Evolutionary conservation across 2,113 vertebrate species (phyloP), one percentile per base, ranked within the genome.

Genomic region (Ifrita kowaldi): DNA sequence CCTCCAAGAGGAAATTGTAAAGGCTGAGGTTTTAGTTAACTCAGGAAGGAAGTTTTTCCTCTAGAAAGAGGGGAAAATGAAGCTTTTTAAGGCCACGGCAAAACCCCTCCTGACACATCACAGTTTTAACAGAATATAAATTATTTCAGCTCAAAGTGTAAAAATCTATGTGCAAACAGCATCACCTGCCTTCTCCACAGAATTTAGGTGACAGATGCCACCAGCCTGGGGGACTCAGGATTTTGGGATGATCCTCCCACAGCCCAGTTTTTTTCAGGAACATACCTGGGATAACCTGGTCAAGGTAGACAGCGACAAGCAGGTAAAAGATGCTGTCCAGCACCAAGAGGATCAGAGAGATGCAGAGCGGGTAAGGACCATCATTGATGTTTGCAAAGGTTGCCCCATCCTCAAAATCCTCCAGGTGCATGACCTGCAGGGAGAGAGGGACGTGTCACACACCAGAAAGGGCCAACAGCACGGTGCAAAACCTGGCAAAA

Each of bases 261-360:
- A 26, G 52, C 6, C 21, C 79, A 52, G 39, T 7, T 59, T 41
- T 30, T 30, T 23, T 22, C 74, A 53, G 10, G 18, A 57, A 49
- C 97, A 37, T 63, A 99, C 99, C 99, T 97, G 99, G 99, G 63
- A 99, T 98, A n/a, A 99, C 98, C 97, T 99, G 99, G 96, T 99
- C 99, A 39, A 99, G 98, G 97, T 99, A 99, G 32, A 99, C 42
- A 44, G 99, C 99, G 18, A 99, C 76, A 9, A 99, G 98, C n/a
- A 99, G 97, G 79, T 99, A 99, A 59, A 99, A 98, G 52, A 99
- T 12, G 80, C 99, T 99, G 95, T 99, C 99, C 84, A 99, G 79
- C 13, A 97, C 93, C 74, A 99, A 75, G 74, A 99, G 98, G 47
- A 98, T 13, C 30, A 99, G 76, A 13, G 99, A 98, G 42, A 99